phyloP scores from a whole-genome alignment of 2,797 vertebrate species.

The Esox lucius region DNA sequence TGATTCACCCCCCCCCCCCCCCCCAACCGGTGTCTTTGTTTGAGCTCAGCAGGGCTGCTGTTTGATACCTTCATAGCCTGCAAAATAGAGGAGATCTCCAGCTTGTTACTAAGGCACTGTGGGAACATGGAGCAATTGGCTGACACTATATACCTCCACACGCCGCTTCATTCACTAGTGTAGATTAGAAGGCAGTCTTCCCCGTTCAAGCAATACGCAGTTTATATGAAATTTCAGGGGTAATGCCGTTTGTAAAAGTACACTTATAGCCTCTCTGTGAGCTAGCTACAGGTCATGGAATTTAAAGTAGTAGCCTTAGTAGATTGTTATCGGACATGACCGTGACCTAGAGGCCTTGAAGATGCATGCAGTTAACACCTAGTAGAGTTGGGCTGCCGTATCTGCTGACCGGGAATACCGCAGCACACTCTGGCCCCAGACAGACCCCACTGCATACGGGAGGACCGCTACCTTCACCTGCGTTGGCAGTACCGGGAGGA shows the following conservation, averaged over 20 bases:
- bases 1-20: background rate
- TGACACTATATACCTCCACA: background rate
- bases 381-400: background rate
- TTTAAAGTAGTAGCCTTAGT: background rate
- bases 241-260: background rate
- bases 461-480: constrained; percentile 5
- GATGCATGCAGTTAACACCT: background rate
- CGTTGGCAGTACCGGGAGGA: constrained; percentile 3
- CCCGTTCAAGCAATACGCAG: no score
- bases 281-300: background rate
- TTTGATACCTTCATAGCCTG: constrained; percentile 1
- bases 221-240: background rate
- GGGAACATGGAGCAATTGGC: background rate
- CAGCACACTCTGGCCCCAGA: background rate
- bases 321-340: background rate
- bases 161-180: background rate
- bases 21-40: background rate
- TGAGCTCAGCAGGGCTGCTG: constrained; percentile 10
- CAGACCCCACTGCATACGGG: background rate
- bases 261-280: background rate
- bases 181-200: background rate
- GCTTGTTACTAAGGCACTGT: background rate
- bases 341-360: background rate
- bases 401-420: background rate
- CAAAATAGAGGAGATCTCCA: constrained; percentile 15